Conservation (phyloP, 2,888 invertebrate species). For the Plebejus melissa region DNA sequence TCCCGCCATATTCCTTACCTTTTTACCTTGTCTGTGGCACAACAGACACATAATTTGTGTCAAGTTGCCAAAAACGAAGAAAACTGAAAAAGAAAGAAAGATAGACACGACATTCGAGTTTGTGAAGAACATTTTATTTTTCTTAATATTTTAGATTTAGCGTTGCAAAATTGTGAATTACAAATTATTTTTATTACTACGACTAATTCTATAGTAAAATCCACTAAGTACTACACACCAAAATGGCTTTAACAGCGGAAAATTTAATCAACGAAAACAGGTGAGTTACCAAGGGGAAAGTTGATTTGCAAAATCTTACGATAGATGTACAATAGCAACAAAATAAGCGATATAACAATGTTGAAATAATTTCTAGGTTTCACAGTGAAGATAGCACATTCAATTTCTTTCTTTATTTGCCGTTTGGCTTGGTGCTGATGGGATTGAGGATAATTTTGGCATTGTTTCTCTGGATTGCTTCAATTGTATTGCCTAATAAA, state of each 20-base stretch:
- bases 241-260: conserved; percentile 67
- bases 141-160: conserved; percentile 9
- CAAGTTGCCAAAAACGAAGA: too few species aligned
- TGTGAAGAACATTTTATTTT: neutral
- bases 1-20: too few species aligned
- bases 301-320: conserved; percentile 28
- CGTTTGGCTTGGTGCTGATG: conserved; percentile 76
- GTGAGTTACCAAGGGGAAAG: conserved; percentile 61
- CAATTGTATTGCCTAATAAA: conserved; percentile 78
- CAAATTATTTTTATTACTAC: neutral
- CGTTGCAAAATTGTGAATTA: neutral
- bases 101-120: conserved; percentile 2
- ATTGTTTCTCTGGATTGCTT: conserved; percentile 75
- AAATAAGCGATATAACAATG: conserved; percentile 18
- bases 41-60: too few species aligned
- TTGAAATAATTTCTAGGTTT: conserved; percentile 61
- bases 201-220: neutral
- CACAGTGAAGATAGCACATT: conserved; percentile 67
- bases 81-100: too few species aligned
- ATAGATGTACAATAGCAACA: neutral
- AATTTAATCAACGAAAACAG: conserved; percentile 70
- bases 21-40: too few species aligned
- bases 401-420: conserved; percentile 76
- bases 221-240: conserved; percentile 22
- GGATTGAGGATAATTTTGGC: conserved; percentile 70